Percentiles rank a stretch among this genome's conserved stretches.
Evolutionary conservation across 2,797 vertebrate species (phyloP).

Genomic region (Oreochromis mossambicus): DNA sequence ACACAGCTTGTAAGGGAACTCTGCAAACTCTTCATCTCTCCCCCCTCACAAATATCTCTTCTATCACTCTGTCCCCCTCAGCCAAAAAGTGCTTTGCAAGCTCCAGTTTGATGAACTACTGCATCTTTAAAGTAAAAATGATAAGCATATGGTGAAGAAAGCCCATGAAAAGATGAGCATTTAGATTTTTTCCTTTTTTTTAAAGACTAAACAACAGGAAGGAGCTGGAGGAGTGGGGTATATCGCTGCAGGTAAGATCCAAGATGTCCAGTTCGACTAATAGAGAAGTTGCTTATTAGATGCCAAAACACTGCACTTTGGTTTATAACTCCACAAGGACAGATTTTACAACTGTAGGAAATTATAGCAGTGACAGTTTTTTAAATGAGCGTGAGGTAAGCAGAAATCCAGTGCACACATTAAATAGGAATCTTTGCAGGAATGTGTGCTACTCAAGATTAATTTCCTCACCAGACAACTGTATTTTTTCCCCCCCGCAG

Average conservation of each 20-base stretch:
- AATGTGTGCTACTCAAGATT: neutral
- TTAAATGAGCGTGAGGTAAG: neutral
- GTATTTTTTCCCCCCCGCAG: rapidly evolving
- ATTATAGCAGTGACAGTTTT: neutral
- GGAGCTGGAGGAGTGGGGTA: neutral
- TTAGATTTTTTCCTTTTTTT: neutral
- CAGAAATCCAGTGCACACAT: neutral
- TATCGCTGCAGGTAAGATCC: neutral
- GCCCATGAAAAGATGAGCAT: neutral
- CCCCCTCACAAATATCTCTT: constrained; percentile 67
- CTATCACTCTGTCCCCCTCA: constrained; percentile 27
- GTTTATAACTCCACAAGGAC: neutral
- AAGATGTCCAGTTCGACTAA: constrained; percentile 1
- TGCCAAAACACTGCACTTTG: neutral
- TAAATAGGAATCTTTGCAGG: neutral
- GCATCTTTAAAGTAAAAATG: constrained; percentile 55
- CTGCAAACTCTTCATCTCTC: constrained; percentile 78
- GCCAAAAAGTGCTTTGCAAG: constrained; percentile 44
- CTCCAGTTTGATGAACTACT: constrained; percentile 72
- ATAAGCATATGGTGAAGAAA: constrained; percentile 5
- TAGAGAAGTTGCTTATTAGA: neutral
- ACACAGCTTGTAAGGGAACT: constrained; percentile 90
- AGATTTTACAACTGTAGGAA: neutral
- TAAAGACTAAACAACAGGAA: neutral
- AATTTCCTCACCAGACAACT: neutral